phyloP scores from a whole-genome alignment of 2,888 invertebrate species.

The Bugulina stolonifera region DNA sequence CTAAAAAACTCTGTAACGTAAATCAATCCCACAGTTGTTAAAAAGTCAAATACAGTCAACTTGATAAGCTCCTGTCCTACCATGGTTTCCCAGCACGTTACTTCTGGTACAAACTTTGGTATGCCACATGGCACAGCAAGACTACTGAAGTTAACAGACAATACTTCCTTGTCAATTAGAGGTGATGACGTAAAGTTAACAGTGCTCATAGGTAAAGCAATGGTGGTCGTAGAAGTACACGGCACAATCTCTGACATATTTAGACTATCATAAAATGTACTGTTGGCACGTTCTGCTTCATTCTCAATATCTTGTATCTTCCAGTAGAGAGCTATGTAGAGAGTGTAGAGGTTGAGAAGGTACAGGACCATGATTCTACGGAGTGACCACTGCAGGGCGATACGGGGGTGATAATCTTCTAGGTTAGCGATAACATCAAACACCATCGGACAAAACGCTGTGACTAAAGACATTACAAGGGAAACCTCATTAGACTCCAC shows the following conservation, averaged over 20 bases:
- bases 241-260: background rate
- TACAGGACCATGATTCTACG: slow-evolving; percentile 88
- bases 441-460: slow-evolving; percentile 78
- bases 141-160: background rate
- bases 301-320: slow-evolving; percentile 61
- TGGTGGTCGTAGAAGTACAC: background rate
- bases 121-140: background rate
- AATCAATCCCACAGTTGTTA: slow-evolving; percentile 74
- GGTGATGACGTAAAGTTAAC: background rate
- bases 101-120: slow-evolving; percentile 57
- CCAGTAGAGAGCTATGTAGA: slow-evolving; percentile 83
- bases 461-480: slow-evolving; percentile 80
- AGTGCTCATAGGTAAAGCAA: background rate
- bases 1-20: slow-evolving; percentile 84
- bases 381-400: slow-evolving; percentile 79
- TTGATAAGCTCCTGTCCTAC: slow-evolving; percentile 87
- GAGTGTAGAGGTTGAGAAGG: slow-evolving; percentile 84
- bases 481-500: slow-evolving; percentile 84
- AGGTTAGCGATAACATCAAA: slow-evolving; percentile 78
- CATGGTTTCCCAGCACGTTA: slow-evolving; percentile 93
- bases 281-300: background rate
- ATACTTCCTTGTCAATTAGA: background rate
- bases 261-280: slow-evolving; percentile 9
- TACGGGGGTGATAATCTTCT: slow-evolving; percentile 89
- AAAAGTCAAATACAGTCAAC: slow-evolving; percentile 88